These are phyloP conservation scores for Erynnis tages DNA, from an alignment of 2,888 invertebrate species.

Conservation along the genomic window DNA sequence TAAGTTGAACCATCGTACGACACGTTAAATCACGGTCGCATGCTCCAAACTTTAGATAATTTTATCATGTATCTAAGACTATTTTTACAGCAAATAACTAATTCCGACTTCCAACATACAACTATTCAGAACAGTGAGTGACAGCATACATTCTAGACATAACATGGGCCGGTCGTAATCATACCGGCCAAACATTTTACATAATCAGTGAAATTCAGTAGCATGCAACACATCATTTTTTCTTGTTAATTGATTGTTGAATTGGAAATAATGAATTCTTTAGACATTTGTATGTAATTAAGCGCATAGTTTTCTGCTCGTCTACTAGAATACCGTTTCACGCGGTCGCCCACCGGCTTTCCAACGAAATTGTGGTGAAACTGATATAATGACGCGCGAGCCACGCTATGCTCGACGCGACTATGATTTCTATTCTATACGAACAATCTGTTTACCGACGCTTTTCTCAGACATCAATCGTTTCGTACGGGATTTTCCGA, in stretches of 20 bases:
- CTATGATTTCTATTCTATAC: conserved; percentile 27
- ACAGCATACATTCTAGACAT: no score
- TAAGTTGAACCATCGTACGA: no score
- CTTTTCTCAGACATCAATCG: neutral
- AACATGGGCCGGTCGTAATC: no score
- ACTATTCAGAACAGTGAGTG: no score
- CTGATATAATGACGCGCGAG: conserved; percentile 55
- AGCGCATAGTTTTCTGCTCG: conserved; percentile 53
- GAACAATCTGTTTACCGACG: conserved; percentile 11
- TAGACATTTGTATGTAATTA: conserved; percentile 66
- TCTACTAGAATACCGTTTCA: conserved; percentile 58
- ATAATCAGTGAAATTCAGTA: conserved; percentile 14
- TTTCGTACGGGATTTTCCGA: neutral
- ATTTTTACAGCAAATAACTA: no score
- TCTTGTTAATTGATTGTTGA: conserved; percentile 53
- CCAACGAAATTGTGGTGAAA: conserved; percentile 71
- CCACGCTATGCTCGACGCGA: conserved; percentile 49
- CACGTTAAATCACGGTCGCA: no score
- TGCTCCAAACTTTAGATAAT: no score
- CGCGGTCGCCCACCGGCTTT: conserved; percentile 68
- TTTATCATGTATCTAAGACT: no score
- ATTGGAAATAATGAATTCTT: conserved; percentile 60
- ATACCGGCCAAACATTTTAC: conserved; percentile 15
- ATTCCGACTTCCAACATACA: no score
- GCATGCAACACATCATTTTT: conserved; percentile 42